Evolutionary conservation across 2,888 invertebrate genomes (phyloP).

Genomic region (Drosophila subsilvestris): DNA sequence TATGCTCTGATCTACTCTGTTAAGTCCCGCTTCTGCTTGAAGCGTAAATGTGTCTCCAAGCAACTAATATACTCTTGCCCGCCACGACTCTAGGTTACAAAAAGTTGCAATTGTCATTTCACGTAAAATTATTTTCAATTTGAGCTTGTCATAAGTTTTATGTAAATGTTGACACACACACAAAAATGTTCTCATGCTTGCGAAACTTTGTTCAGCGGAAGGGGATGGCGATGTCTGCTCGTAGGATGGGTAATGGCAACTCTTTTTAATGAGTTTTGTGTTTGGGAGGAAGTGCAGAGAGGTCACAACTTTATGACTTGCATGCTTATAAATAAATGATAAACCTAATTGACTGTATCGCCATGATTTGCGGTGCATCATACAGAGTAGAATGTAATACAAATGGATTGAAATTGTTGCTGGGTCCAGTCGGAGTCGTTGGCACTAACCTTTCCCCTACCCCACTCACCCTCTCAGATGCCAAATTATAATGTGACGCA

Average conservation of each 20-base stretch:
- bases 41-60: no score
- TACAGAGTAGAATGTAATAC: slow-evolving; percentile 1
- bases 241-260: slow-evolving; percentile 4
- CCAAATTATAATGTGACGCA: slow-evolving; percentile 72
- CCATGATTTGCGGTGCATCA: slow-evolving; percentile 26
- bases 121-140: slow-evolving; percentile 54
- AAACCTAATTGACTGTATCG: slow-evolving; percentile 50
- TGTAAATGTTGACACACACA: slow-evolving; percentile 51
- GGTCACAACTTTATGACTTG: not conserved
- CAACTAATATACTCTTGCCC: not conserved
- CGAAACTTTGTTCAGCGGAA: slow-evolving; percentile 35
- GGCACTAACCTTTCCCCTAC: not conserved
- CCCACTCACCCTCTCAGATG: slow-evolving; percentile 53
- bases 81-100: not conserved
- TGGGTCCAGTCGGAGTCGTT: not conserved
- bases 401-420: slow-evolving; percentile 43
- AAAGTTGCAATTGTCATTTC: slow-evolving; percentile 30
- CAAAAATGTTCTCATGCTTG: not conserved
- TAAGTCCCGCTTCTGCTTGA: no score
- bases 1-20: no score
- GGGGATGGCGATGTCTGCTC: not conserved
- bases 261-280: slow-evolving; percentile 48
- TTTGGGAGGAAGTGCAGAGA: not conserved
- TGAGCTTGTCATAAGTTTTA: slow-evolving; percentile 62
- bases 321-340: slow-evolving; percentile 27